phyloP scores from a whole-genome alignment of 2,113 vertebrate species.

The Platichthys stellatus region DNA sequence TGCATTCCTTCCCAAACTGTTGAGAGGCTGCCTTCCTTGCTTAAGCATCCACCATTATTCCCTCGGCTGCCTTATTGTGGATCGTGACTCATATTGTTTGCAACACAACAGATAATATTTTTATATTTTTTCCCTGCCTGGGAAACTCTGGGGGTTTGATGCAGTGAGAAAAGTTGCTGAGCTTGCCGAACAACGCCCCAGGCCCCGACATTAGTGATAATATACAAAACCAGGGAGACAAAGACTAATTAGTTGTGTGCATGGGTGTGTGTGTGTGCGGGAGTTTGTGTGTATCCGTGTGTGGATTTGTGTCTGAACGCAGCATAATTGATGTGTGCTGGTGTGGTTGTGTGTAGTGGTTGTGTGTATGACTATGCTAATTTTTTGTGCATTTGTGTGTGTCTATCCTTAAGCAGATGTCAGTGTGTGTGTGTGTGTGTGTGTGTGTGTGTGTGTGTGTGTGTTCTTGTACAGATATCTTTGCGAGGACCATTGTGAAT shows the following conservation, averaged over 20 bases:
- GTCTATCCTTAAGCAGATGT: slow-evolving; percentile 37
- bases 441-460: slow-evolving; percentile 11
- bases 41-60: slow-evolving; percentile 43
- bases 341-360: slow-evolving; percentile 12
- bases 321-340: slow-evolving; percentile 43
- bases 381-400: slow-evolving; percentile 28
- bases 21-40: slow-evolving; percentile 28
- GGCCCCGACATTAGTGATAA: slow-evolving; percentile 67
- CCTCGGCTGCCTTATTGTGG: slow-evolving; percentile 54
- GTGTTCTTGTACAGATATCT: background rate
- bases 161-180: slow-evolving; percentile 75
- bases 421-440: slow-evolving; percentile 20
- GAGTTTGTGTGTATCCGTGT: background rate
- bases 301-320: slow-evolving; percentile 25
- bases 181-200: slow-evolving; percentile 65
- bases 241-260: slow-evolving; percentile 74
- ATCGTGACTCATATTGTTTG: slow-evolving; percentile 72
- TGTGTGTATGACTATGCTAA: slow-evolving; percentile 33
- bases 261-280: slow-evolving; percentile 23
- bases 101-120: slow-evolving; percentile 69
- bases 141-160: slow-evolving; percentile 72
- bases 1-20: slow-evolving; percentile 37
- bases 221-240: slow-evolving; percentile 71
- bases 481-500: background rate
- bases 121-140: slow-evolving; percentile 63